These are phyloP conservation scores for Rambutsinella grinnellia DNA, from an alignment of 2,888 invertebrate genomes.

Conservation along the genomic window DNA sequence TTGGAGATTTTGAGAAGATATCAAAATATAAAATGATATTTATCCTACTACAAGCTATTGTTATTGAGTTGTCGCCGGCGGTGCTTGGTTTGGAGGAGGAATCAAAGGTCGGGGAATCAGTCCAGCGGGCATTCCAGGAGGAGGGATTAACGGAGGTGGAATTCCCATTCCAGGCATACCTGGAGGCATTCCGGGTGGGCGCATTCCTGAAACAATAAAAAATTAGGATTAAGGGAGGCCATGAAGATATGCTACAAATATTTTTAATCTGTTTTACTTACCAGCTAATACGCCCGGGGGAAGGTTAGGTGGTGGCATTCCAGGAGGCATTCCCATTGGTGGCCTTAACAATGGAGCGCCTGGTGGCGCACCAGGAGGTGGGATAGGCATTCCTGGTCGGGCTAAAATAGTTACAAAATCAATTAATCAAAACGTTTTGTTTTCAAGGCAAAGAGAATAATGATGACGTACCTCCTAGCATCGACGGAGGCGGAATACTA, in stretches of 20 bases:
- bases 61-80: slow-evolving; percentile 46
- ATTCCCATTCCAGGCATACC: slow-evolving; percentile 73
- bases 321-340: slow-evolving; percentile 66
- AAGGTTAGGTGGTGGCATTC: slow-evolving; percentile 63
- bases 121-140: slow-evolving; percentile 69
- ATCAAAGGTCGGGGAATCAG: slow-evolving; percentile 59
- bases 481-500: slow-evolving; percentile 82
- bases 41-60: neutral
- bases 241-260: too few species aligned
- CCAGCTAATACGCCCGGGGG: slow-evolving; percentile 58
- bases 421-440: neutral
- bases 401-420: slow-evolving; percentile 20
- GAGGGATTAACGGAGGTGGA: slow-evolving; percentile 72
- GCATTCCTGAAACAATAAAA: slow-evolving; percentile 30
- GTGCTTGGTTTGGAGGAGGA: slow-evolving; percentile 50
- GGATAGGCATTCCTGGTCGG: slow-evolving; percentile 66
- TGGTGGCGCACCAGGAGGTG: slow-evolving; percentile 67
- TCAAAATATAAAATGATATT: neutral
- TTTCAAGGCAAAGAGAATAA: neutral
- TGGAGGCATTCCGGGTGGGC: slow-evolving; percentile 76
- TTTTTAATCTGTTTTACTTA: neutral
- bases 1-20: neutral
- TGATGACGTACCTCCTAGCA: slow-evolving; percentile 65
- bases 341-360: slow-evolving; percentile 72
- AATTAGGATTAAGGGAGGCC: too few species aligned